phyloP scores from a whole-genome alignment of 2,888 invertebrate species.

The Apamea sordens region DNA sequence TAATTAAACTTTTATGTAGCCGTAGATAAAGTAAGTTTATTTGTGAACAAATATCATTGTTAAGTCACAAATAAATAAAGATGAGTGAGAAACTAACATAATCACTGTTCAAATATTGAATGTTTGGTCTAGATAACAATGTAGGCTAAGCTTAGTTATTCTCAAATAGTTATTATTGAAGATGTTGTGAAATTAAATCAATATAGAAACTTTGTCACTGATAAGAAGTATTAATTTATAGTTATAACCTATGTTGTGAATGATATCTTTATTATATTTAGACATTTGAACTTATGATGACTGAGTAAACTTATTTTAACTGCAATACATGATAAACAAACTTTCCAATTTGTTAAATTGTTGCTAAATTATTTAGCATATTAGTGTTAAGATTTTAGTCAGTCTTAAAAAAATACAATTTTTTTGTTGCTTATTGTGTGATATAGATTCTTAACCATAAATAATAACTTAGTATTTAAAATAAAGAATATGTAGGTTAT shows the following conservation, averaged over 20 bases:
- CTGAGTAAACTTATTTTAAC: constrained; percentile 17
- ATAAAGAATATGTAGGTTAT: neutral
- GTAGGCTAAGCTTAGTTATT: constrained; percentile 50
- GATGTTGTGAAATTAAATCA: constrained; percentile 52
- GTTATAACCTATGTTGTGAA: constrained; percentile 4
- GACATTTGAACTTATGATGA: neutral
- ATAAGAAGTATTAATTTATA: constrained; percentile 22
- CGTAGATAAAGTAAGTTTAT: constrained; percentile 61
- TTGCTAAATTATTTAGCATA: constrained; percentile 29
- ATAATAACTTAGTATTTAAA: neutral
- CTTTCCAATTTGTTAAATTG: constrained; percentile 15
- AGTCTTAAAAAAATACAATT: constrained; percentile 4
- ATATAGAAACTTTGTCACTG: constrained; percentile 42
- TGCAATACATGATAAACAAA: neutral
- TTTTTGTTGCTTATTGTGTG: neutral
- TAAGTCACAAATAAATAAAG: constrained; percentile 65
- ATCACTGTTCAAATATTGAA: constrained; percentile 68
- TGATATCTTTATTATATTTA: neutral
- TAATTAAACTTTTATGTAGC: constrained; percentile 85
- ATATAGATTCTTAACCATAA: constrained; percentile 16
- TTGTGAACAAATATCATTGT: constrained; percentile 69
- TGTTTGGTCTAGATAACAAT: constrained; percentile 67
- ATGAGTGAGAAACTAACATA: constrained; percentile 68
- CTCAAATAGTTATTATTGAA: constrained; percentile 45
- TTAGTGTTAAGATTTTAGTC: constrained; percentile 6